Evolutionary conservation across 2,888 invertebrate genomes (phyloP).

Genomic region (Drosophila phalerata): DNA sequence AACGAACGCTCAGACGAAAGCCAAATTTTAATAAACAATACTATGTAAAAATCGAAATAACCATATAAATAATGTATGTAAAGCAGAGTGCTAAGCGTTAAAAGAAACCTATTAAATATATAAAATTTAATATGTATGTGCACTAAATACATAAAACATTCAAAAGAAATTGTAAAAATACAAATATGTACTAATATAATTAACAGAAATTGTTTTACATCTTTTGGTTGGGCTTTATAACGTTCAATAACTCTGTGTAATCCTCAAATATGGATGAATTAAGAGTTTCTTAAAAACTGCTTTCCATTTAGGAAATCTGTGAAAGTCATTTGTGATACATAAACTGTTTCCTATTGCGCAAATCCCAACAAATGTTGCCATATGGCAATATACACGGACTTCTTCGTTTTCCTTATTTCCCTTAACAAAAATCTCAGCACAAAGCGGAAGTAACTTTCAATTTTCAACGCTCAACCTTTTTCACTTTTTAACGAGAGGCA

Average conservation of each 20-base stretch:
- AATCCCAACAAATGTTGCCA: constrained; percentile 30
- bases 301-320: no score
- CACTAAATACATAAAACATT: constrained; percentile 46
- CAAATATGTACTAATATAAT: constrained; percentile 27
- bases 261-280: no score
- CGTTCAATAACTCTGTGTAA: neutral
- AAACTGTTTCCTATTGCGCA: constrained; percentile 3
- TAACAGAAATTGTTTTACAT: neutral
- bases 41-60: constrained; percentile 67
- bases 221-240: neutral
- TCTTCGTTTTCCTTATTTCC: neutral
- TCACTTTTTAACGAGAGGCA: constrained; percentile 10
- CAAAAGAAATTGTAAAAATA: constrained; percentile 57
- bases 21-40: constrained; percentile 66
- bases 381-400: constrained; percentile 26
- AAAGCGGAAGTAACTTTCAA: constrained; percentile 62
- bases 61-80: constrained; percentile 33
- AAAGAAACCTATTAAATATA: constrained; percentile 38
- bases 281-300: no score
- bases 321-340: no score
- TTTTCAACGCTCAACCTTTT: constrained; percentile 40
- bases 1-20: constrained; percentile 70
- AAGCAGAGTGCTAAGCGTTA: constrained; percentile 43
- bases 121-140: constrained; percentile 38
- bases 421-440: constrained; percentile 33